Base-by-base conservation (phyloP, 2,113 vertebrate genomes). In the Geococcyx californianus region DNA sequence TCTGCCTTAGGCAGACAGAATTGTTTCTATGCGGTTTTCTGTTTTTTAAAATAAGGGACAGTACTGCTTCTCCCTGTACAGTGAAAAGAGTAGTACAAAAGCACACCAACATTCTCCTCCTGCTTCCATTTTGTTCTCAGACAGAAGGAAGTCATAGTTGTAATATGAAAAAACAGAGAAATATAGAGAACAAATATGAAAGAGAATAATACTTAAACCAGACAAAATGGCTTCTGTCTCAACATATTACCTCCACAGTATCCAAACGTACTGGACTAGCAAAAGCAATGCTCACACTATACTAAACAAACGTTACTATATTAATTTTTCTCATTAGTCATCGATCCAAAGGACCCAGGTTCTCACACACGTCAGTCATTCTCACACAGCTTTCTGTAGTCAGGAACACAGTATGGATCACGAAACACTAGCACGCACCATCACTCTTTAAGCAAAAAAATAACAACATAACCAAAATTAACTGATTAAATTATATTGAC, bases 101-200 rank as follows among this genome's bases (percentile, higher is more conserved):
- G 54, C 21, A 80, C 36, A 79, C 16, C 20, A 87, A 28, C 7
- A 82, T 72, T 75, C 40, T 52, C 78, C 23, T 87, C 18, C n/a
- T 84, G 44, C 29, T 92, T 91, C 13, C 9, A 76, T 31, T 95
- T 95, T 88, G 36, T 95, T 82, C 75, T 77, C 75, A 54, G n/a
- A 24, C 21, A 56, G 49, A 69, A 66, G 10, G 17, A 70, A 89
- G 33, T 51, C 14, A 18, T 70, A 80, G 44, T 80, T 96, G 63
- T 25, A 33, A 8, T 23, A 87, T 19, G 28, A 91, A 75, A 92
- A 85, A 89, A 38, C 52, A n/a, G 28, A 84, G 67, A 91, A 81
- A 72, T 23, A 82, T 0, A 76, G 45, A 75, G 23, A 88, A 75
- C 23, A 88, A 75, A 83, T 31, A 7, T 63, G 56, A 64, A 92